Evolutionary conservation across 2,113 vertebrate genomes (phyloP).

Genomic region (Aspiorhynchus laticeps): DNA sequence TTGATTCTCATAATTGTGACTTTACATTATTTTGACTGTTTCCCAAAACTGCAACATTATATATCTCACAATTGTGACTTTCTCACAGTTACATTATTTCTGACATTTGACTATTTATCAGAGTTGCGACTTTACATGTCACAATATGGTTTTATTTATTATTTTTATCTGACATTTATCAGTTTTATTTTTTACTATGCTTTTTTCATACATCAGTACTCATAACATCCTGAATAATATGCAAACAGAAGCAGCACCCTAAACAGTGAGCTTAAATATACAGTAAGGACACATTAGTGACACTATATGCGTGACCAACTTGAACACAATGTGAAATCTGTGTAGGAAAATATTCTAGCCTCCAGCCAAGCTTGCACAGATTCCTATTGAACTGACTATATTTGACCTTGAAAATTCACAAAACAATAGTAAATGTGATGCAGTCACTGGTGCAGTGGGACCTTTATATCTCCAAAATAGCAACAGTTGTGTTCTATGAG

Average conservation of each 20-base stretch:
- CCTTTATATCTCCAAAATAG: too few species aligned
- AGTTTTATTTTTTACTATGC: background rate
- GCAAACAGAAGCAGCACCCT: too few species aligned
- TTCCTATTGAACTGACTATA: too few species aligned
- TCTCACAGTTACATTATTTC: background rate
- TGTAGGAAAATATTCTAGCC: too few species aligned
- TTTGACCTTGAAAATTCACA: too few species aligned
- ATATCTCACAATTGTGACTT: background rate
- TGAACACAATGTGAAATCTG: too few species aligned
- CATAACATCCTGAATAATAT: background rate
- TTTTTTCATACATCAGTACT: background rate
- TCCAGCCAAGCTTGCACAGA: too few species aligned
- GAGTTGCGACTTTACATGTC: background rate
- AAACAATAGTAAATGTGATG: too few species aligned
- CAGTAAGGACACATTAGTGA: too few species aligned
- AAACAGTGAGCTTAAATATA: too few species aligned
- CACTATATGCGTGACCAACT: too few species aligned
- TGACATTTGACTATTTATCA: background rate
- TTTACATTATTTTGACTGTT: background rate
- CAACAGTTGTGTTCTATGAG: background rate
- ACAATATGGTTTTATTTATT: background rate
- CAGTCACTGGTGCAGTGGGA: too few species aligned
- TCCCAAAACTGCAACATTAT: background rate
- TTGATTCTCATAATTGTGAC: background rate
- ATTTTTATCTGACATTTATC: background rate